phyloP scores from a whole-genome alignment of 2,888 invertebrate species.

The Pharmacophagus antenor region DNA sequence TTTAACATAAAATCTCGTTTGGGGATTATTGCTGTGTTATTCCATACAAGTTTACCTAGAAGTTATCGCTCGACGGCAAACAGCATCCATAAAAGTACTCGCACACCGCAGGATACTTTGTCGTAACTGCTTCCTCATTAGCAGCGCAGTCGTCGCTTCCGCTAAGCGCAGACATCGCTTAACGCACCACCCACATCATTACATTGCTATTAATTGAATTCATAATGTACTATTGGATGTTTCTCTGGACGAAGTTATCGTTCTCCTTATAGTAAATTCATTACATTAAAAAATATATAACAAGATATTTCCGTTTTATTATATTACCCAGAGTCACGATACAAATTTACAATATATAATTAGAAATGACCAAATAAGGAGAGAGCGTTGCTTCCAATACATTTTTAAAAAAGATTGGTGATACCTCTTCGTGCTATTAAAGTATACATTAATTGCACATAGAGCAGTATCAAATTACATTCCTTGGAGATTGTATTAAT shows the following conservation, averaged over 20 bases:
- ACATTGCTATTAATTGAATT: slow-evolving; percentile 20
- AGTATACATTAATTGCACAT: too few species aligned
- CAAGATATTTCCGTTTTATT: too few species aligned
- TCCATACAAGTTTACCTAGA: slow-evolving; percentile 24
- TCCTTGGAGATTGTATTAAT: too few species aligned
- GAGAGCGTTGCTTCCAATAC: too few species aligned
- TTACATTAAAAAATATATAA: too few species aligned
- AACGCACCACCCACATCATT: slow-evolving; percentile 16
- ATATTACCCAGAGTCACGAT: too few species aligned
- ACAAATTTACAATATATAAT: too few species aligned
- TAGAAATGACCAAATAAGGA: too few species aligned
- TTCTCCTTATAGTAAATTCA: too few species aligned
- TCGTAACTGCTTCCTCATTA: slow-evolving; percentile 74
- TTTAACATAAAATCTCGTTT: neutral
- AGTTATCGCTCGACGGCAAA: slow-evolving; percentile 14
- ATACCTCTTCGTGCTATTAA: too few species aligned
- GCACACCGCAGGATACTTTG: slow-evolving; percentile 39
- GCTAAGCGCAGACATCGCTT: slow-evolving; percentile 35
- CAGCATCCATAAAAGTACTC: slow-evolving; percentile 22
- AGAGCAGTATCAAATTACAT: too few species aligned
- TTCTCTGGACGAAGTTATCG: neutral
- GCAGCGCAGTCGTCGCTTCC: slow-evolving; percentile 66
- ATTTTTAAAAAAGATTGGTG: too few species aligned
- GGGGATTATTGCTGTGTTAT: neutral
- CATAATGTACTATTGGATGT: neutral